These are phyloP conservation scores for Morone chrysops DNA, from an alignment of 2,113 vertebrate genomes.

Conservation along the genomic window DNA sequence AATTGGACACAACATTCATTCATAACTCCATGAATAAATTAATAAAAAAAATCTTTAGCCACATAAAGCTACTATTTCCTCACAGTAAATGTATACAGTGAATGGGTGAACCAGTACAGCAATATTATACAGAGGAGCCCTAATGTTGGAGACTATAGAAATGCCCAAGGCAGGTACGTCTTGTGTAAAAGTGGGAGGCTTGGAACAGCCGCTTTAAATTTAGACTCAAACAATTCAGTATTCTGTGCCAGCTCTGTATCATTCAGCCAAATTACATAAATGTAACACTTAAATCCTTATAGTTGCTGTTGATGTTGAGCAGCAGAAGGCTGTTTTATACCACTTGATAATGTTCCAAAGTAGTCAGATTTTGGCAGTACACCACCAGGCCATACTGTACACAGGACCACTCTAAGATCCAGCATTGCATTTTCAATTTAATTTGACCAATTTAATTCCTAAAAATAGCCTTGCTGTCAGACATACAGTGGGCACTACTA, in stretches of 20 bases:
- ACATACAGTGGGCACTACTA: neutral
- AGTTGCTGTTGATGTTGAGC: constrained; percentile 10
- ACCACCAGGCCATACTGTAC: neutral
- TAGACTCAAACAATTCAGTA: constrained; percentile 34
- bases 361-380: neutral
- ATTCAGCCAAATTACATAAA: constrained; percentile 28
- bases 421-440: neutral
- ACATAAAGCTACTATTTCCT: neutral
- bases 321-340: constrained; percentile 1
- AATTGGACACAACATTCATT: neutral
- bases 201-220: constrained; percentile 33
- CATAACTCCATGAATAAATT: neutral
- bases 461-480: neutral
- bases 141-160: constrained; percentile 14
- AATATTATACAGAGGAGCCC: neutral
- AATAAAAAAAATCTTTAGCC: neutral
- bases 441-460: neutral
- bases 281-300: neutral
- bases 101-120: neutral
- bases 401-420: neutral
- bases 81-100: neutral
- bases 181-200: constrained; percentile 40
- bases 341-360: constrained; percentile 2
- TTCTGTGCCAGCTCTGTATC: constrained; percentile 9
- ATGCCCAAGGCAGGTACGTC: constrained; percentile 15